Base-by-base conservation (phyloP, 2,888 invertebrate genomes). In the Mimumesa dahlbomi region DNA sequence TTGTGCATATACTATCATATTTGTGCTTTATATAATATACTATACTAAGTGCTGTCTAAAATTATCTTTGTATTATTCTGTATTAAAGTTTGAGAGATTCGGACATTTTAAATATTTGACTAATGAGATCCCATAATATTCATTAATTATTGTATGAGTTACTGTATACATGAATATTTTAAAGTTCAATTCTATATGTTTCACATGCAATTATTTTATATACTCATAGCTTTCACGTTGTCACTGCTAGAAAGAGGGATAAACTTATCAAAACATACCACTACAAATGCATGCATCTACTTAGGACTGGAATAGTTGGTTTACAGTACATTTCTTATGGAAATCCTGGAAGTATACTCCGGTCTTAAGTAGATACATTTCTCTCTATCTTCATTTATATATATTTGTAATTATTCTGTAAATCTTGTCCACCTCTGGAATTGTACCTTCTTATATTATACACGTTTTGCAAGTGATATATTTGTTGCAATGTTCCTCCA, bases 271-370 rank as follows among this genome's bases (percentile, higher is more conserved):
- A 25, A 42, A 31, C 59, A 64, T 54, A 46, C 40, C 13, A 40
- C 16, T 68, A 66, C 58, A 69, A 65, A 70, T 79, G 75, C 88
- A 87, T 88, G 88, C 88, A 88, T 80, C 86, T 88, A 88, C 88
- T 84, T 85, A 85, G 82, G 86, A 86, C 84, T 87, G 84, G 85
- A 84, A 84, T 79, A 75, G 66, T 79, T 82, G 71, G 68, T 79
- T 73, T 79, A 81, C 79, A 81, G 78, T 88, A 88, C 88, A 88
- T 88, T 88, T 88, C 88, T 88, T 88, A 88, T 88, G 88, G 88
- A 82, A 77, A 83, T 61, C 72, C 53, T 64, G 63, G 25, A 64
- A 69, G 49, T 45, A 64, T 74, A 75, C 72, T 85, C 85, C 85
- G 79, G 85, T 87, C 86, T 73, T 87, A 87, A 87, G 86, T 86